These are phyloP conservation scores for Tyrophagus putrescentiae DNA, from an alignment of 1,140 invertebrate genomes.

Conservation along the genomic window DNA sequence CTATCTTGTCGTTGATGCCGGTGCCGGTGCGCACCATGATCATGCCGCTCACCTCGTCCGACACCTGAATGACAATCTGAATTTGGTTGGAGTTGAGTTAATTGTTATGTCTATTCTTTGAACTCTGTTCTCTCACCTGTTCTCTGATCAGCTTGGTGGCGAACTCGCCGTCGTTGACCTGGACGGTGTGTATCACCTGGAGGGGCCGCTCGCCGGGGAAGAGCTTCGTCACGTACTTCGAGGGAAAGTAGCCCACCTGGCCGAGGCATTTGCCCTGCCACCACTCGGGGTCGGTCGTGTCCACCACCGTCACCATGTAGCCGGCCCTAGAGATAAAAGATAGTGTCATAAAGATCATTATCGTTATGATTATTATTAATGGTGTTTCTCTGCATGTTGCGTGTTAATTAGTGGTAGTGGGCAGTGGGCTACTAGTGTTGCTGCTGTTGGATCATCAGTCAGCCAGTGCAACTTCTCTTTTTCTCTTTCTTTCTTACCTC, in stretches of 20 bases:
- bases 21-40: conserved; percentile 76
- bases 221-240: conserved; percentile 77
- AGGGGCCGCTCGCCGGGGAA: conserved; percentile 72
- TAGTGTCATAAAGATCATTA: no score
- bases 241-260: conserved; percentile 79
- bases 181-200: conserved; percentile 58
- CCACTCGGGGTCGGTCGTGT: conserved; percentile 86
- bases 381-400: no score
- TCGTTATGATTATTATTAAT: no score
- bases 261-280: conserved; percentile 84
- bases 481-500: conserved; percentile 48
- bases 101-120: not conserved
- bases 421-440: no score
- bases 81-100: not conserved
- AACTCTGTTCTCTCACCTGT: conserved; percentile 44
- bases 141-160: conserved; percentile 47
- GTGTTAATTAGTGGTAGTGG: no score
- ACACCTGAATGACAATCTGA: conserved; percentile 52
- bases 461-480: no score
- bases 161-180: conserved; percentile 46
- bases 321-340: conserved; percentile 59
- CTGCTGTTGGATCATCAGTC: no score
- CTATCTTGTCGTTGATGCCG: conserved; percentile 58
- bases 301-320: conserved; percentile 83
- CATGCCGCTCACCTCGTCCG: conserved; percentile 77